Evolutionary conservation across 2,113 vertebrate genomes (phyloP), one percentile per base, ranked within the genome.

Genomic region (Dromiciops gliroides): DNA sequence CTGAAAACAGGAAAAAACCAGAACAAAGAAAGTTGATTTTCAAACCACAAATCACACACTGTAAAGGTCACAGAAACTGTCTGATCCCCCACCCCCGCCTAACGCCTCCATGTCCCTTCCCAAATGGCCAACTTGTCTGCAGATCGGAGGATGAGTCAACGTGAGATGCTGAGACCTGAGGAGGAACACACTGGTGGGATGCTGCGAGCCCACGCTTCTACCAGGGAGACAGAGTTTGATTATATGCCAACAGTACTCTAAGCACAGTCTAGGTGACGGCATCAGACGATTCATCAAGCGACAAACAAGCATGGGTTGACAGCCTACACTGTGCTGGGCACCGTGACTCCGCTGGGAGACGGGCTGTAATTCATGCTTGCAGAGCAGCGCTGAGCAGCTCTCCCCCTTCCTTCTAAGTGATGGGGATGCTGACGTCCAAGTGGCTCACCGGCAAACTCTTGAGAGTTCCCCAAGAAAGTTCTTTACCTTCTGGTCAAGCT

Each of bases 61-160:
- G 96, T 96, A 97, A 94, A 94, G 92, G 96, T 94, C 97, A 95
- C 93, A 52, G 96, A 91, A 92, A 96, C 95, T 91, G 92, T 52
- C 25, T 96, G 97, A 96, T 96, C 97, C 95, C 37, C 67, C 19
- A 22, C 95, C 97, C 97, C 91, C 26, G 0, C 95, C 93, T 92
- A 90, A 96, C 97, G 96, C 97, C 97, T 95, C 97, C 96, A 44
- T 31, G 93, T 94, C 95, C 95, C 91, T 92, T 97, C 89, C 97
- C 97, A 98, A 98, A 95, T 97, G 97, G 97, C 97, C 97, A 97
- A 96, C 97, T 16, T 93, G 95, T 89, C 96, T 97, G 96, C 95
- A 94, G 96, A 92, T 50, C 0, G 91, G 92, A 93, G 94, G 97
- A 95, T 98, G 97, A 97, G 93, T 97, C 97, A 97, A 95, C 83